phyloP scores from a whole-genome alignment of 2,888 invertebrate genomes.

The Alsophila aescularia region DNA sequence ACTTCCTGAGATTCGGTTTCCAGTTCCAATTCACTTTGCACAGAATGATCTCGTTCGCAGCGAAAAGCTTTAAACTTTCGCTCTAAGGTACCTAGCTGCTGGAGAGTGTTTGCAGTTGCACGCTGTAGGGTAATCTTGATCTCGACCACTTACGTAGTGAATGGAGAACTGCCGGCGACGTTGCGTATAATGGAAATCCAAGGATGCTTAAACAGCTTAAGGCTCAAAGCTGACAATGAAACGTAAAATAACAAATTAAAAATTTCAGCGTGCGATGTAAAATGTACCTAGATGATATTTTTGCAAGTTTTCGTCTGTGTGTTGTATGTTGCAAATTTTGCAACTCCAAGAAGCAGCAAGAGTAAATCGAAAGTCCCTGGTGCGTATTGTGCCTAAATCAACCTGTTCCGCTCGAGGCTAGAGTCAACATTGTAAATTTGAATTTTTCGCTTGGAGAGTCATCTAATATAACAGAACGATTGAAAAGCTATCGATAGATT shows the following conservation, averaged over 20 bases:
- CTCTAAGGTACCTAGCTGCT: conserved; percentile 26
- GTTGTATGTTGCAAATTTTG: too few species aligned
- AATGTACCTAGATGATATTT: too few species aligned
- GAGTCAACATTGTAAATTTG: conserved; percentile 24
- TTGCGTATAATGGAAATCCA: conserved; percentile 36
- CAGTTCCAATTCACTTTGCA: conserved; percentile 37
- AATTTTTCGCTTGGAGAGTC: conserved; percentile 23
- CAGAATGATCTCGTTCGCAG: conserved; percentile 21
- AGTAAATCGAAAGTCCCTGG: too few species aligned
- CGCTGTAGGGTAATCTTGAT: conserved; percentile 30
- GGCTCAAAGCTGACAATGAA: conserved; percentile 11
- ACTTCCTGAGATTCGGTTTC: conserved; percentile 38
- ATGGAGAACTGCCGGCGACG: conserved; percentile 28
- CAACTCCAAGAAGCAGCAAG: too few species aligned
- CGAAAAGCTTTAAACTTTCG: conserved; percentile 24
- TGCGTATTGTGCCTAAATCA: neutral
- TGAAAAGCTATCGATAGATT: conserved; percentile 18
- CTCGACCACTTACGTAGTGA: conserved; percentile 25
- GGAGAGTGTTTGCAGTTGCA: conserved; percentile 19
- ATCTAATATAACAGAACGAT: conserved; percentile 22
- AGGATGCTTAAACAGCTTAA: conserved; percentile 25
- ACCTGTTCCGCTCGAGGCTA: conserved; percentile 12
- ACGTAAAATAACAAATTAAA: neutral
- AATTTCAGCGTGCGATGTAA: too few species aligned
- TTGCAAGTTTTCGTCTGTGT: too few species aligned